Evolutionary conservation across 1,140 invertebrate species (phyloP).

Genomic region (Archivesica marissinica): DNA sequence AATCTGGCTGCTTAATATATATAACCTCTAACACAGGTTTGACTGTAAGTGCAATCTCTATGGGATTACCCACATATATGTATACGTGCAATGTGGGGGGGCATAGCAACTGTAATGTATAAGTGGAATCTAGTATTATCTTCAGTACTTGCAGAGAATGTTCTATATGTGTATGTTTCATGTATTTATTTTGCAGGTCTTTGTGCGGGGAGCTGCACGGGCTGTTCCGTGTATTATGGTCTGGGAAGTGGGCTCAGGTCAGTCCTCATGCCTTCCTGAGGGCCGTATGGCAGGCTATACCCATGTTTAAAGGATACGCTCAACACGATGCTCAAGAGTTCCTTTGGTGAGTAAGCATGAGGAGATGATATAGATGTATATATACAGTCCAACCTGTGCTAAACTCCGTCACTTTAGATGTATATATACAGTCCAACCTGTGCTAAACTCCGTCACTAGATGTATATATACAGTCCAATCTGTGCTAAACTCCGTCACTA

Average conservation of each 20-base stretch:
- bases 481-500: no score
- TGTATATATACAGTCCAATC: no score
- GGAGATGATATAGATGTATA: no score
- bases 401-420: no score
- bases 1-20: no score
- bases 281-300: slow-evolving; percentile 79
- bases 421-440: no score
- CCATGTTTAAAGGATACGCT: slow-evolving; percentile 80
- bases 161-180: background rate
- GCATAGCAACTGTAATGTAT: slow-evolving; percentile 50
- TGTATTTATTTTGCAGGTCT: slow-evolving; percentile 67
- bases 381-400: no score
- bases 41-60: no score
- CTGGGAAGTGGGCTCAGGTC: slow-evolving; percentile 81
- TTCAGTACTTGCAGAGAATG: background rate
- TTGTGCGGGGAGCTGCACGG: slow-evolving; percentile 80
- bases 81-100: background rate
- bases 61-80: no score
- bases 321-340: slow-evolving; percentile 83
- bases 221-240: slow-evolving; percentile 81
- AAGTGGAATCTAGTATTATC: background rate
- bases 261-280: slow-evolving; percentile 81
- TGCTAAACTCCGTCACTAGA: no score
- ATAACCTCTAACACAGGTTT: no score
- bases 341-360: slow-evolving; percentile 79